phyloP scores from a whole-genome alignment of 1,140 invertebrate species.

The Drosophila leontia region DNA sequence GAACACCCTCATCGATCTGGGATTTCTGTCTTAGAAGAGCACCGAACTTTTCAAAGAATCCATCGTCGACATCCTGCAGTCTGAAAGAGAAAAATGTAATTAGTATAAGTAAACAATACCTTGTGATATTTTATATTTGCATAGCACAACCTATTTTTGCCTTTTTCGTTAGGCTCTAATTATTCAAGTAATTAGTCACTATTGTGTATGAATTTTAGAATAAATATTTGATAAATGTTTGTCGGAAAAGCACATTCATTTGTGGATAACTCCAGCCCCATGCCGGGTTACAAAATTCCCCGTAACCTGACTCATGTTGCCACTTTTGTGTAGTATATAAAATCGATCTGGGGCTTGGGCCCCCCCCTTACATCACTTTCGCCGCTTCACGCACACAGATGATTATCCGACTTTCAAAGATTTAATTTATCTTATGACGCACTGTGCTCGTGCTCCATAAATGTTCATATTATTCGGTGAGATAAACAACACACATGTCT shows the following conservation, averaged over 20 bases:
- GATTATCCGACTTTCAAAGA: conserved; percentile 17
- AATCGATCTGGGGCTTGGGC: conserved; percentile 31
- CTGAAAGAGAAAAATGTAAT: conserved; percentile 76
- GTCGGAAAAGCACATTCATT: not conserved
- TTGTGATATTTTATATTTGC: not conserved
- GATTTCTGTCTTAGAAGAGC: conserved; percentile 89
- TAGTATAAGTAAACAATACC: not conserved
- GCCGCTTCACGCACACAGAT: conserved; percentile 24
- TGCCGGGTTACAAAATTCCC: conserved; percentile 26
- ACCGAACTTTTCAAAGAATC: conserved; percentile 93
- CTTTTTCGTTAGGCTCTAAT: not conserved
- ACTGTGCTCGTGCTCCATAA: conserved; percentile 15
- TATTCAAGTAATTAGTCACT: conserved; percentile 4
- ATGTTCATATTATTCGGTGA: conserved; percentile 15
- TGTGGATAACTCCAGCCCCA: not conserved
- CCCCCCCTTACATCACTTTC: conserved; percentile 34
- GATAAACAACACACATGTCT: conserved; percentile 30
- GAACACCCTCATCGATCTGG: conserved; percentile 85
- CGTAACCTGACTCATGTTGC: conserved; percentile 21
- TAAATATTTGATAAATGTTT: conserved; percentile 16
- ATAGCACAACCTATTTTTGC: not conserved
- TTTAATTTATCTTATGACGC: conserved; percentile 33
- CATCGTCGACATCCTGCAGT: conserved; percentile 91
- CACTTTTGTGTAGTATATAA: conserved; percentile 6
- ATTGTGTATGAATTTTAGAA: conserved; percentile 5